These are phyloP conservation scores for Coturnix japonica DNA, from an alignment of 2,113 vertebrate species.

Conservation along the genomic window DNA sequence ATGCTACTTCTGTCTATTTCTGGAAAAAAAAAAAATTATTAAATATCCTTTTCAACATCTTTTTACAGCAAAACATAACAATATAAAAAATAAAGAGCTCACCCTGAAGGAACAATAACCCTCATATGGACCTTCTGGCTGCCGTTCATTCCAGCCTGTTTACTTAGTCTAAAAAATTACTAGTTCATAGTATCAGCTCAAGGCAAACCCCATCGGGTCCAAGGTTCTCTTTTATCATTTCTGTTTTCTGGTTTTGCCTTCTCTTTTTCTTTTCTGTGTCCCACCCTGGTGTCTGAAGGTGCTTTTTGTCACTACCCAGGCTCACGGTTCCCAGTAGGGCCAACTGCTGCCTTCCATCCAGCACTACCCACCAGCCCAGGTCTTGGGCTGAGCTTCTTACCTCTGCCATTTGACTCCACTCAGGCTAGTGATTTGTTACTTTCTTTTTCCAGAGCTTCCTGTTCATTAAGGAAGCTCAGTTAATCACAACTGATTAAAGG, in stretches of 20 bases:
- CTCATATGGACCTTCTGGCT: neutral
- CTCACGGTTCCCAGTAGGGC: neutral
- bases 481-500: constrained; percentile 21
- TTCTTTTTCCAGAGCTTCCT: neutral
- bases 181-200: neutral
- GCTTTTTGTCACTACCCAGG: rapidly evolving
- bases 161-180: constrained; percentile 23
- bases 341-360: neutral
- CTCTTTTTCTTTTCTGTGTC: neutral
- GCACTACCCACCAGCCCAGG: too few species aligned
- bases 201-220: neutral
- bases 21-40: neutral
- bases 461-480: neutral
- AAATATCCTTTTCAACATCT: neutral
- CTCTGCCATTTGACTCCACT: neutral
- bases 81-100: neutral
- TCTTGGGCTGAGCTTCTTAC: neutral
- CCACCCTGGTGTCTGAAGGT: neutral
- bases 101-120: neutral
- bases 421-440: neutral
- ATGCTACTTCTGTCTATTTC: neutral
- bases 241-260: neutral
- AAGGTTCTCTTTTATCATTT: neutral
- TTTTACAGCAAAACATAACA: neutral
- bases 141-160: neutral